Evolutionary conservation across 2,888 invertebrate species (phyloP).

Genomic region (Leucophenga montana): DNA sequence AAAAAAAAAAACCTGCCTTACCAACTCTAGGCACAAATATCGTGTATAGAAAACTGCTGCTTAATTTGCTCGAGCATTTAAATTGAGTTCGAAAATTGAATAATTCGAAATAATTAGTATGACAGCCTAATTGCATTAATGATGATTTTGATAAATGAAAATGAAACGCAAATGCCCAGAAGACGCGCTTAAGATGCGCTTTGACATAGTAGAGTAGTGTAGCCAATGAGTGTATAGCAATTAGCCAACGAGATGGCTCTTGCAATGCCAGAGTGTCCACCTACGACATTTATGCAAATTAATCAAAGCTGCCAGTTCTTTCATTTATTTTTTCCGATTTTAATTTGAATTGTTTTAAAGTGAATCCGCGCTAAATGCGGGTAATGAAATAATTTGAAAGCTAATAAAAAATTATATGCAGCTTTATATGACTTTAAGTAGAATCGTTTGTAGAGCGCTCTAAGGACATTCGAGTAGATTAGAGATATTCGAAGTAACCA

Average conservation of each 20-base stretch:
- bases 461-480: no score
- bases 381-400: no score
- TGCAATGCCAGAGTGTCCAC: conserved; percentile 3
- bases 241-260: not conserved
- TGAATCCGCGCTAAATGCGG: no score
- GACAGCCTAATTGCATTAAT: conserved; percentile 58
- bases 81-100: conserved; percentile 72
- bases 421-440: no score
- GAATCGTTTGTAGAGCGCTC: no score
- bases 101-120: conserved; percentile 72
- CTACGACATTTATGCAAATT: conserved; percentile 16
- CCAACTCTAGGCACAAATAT: not conserved
- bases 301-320: not conserved
- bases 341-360: no score
- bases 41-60: conserved; percentile 20
- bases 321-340: no score
- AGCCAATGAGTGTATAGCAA: not conserved
- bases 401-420: no score
- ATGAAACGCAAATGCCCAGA: conserved; percentile 11
- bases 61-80: conserved; percentile 64
- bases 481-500: no score
- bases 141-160: conserved; percentile 64
- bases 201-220: not conserved
- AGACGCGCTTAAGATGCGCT: conserved; percentile 1
- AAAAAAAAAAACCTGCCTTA: no score